Evolutionary conservation across 2,797 vertebrate species (phyloP).

Genomic region (Spinus olivaceus): DNA sequence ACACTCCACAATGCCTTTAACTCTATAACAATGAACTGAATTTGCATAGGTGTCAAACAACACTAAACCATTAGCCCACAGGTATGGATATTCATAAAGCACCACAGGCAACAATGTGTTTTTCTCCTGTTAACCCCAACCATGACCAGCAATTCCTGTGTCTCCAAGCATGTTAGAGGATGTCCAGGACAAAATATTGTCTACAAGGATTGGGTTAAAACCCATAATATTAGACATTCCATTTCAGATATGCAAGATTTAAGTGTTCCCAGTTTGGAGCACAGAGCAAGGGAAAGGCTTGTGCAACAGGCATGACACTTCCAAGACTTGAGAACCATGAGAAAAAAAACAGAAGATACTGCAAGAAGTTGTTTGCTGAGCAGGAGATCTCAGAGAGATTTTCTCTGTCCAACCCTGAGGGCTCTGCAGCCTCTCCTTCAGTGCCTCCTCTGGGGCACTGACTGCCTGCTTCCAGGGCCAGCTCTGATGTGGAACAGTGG

Average conservation of each 20-base stretch:
- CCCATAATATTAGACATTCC: neutral
- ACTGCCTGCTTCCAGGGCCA: neutral
- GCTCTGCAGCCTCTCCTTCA: neutral
- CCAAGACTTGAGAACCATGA: neutral
- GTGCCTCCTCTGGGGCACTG: fast-evolving
- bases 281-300: neutral
- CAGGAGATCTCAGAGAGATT: neutral
- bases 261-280: neutral
- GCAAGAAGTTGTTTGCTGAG: neutral
- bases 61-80: neutral
- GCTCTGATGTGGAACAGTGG: neutral
- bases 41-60: neutral
- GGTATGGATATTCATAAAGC: neutral
- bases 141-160: neutral
- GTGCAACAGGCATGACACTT: neutral
- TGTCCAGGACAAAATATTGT: neutral
- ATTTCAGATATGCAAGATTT: neutral
- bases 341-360: neutral
- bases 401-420: fast-evolving
- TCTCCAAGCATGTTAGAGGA: neutral
- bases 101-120: fast-evolving
- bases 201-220: neutral
- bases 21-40: neutral
- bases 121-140: neutral
- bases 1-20: neutral